Evolutionary conservation across 2,113 vertebrate species (phyloP), one percentile per base, ranked within the genome.

Genomic region (Agelaius phoeniceus): DNA sequence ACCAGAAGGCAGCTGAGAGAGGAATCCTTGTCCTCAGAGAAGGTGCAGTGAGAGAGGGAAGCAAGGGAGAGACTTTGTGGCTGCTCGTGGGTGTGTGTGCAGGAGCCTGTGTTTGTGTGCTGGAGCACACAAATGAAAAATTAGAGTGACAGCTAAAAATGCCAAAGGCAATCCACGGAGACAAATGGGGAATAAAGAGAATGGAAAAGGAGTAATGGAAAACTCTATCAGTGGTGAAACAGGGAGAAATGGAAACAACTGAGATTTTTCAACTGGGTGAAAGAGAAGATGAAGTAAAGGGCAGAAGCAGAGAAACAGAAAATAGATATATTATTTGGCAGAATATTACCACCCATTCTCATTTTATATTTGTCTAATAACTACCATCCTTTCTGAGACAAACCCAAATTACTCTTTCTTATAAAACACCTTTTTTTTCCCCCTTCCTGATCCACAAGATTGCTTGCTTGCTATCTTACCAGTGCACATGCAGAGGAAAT

Each of bases 131-230:
- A 81, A 90, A 94, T 33, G 59, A 83, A 89, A 90, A 92, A 63
- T 65, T 57, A 58, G 65, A 92, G 30, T 90, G 89, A 81, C 81
- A 84, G 94, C 49, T 78, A 65, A 75, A 94, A 96, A 58, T 75
- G 57, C 72, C 79, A 84, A 88, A 90, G 91, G 75, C 75, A 86
- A 52, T 46, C 43, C n/a, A 54, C 52, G 21, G 43, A 94, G 55
- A 84, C 81, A 78, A 86, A 96, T 44, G 18, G 5, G 21, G 54
- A 87, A 73, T 84, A 62, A 87, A 31, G 15, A 67, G 41, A 93
- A 88, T 31, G 24, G 57, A 68, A 87, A 68, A 84, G 49, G 83
- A 94, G 66, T 54, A 89, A 89, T n/a, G 82, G 80, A 79, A 93
- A 87, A 72, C 52, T 81, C 73, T 73, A 14, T 73, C 67, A 66